Conservation (phyloP, 2,113 vertebrate species). For the Ancistrus triradiatus region DNA sequence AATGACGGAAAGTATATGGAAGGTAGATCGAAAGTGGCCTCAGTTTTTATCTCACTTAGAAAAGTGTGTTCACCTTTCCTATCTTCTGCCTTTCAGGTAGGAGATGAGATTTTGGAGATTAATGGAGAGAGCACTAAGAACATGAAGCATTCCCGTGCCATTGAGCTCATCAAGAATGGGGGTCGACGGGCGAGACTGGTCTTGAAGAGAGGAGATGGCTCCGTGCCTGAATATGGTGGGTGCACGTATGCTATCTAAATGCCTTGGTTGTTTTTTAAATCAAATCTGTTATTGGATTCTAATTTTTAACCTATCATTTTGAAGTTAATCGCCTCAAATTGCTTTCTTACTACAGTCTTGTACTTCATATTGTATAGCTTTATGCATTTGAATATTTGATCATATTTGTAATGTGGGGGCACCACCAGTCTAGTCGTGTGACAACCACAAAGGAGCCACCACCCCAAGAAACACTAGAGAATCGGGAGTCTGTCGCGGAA, state of each 20-base stretch:
- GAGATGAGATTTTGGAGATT: slow-evolving; percentile 97
- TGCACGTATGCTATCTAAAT: slow-evolving; percentile 45
- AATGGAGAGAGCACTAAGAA: slow-evolving; percentile 98
- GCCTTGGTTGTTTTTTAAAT: background rate
- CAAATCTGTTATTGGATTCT: background rate
- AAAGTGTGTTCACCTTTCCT: background rate
- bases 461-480: too few relatives aligned
- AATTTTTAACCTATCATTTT: too few relatives aligned
- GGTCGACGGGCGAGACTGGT: slow-evolving; percentile 89
- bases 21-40: too few relatives aligned
- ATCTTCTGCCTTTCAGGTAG: slow-evolving; percentile 71
- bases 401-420: too few relatives aligned
- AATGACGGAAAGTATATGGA: too few relatives aligned
- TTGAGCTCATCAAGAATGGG: slow-evolving; percentile 98
- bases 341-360: background rate
- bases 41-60: background rate
- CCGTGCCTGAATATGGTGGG: slow-evolving; percentile 98
- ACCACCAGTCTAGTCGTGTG: too few relatives aligned
- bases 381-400: too few relatives aligned
- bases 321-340: too few relatives aligned
- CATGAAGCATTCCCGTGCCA: slow-evolving; percentile 98
- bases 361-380: background rate
- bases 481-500: too few relatives aligned
- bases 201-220: slow-evolving; percentile 96
- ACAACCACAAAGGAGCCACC: too few relatives aligned